Conservation (phyloP, 2,113 vertebrate species). For the Ceratotherium simum region DNA sequence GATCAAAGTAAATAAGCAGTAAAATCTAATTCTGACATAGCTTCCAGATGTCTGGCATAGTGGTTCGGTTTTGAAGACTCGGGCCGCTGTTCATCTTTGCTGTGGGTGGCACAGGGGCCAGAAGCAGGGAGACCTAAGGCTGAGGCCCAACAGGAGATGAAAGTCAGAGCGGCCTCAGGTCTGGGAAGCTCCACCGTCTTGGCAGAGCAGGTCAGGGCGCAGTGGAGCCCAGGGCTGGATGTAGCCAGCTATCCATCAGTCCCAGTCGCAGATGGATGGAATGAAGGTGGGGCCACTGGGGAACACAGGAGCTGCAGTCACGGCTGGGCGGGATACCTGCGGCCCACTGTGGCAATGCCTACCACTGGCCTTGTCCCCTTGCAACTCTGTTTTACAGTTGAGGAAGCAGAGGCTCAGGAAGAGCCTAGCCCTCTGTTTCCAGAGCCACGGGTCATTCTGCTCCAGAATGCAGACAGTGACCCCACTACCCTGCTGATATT, state of each 20-base stretch:
- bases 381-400: background rate
- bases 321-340: background rate
- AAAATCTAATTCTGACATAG: background rate
- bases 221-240: background rate
- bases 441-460: background rate
- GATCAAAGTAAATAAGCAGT: background rate
- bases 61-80: background rate
- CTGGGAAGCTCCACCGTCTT: rapidly evolving
- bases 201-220: background rate
- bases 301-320: rapidly evolving
- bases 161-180: background rate
- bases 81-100: background rate
- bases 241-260: rapidly evolving
- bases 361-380: no score
- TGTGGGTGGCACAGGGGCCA: background rate
- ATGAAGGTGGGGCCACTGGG: rapidly evolving
- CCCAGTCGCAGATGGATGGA: background rate
- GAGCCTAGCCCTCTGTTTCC: background rate
- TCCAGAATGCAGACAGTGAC: background rate
- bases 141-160: background rate
- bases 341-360: background rate
- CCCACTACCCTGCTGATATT: background rate
- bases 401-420: background rate
- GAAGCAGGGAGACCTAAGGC: background rate
- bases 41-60: background rate